Percentiles rank a stretch among this genome's conserved stretches.
Evolutionary conservation across 2,888 invertebrate genomes (phyloP).

Genomic region (Drosophila prostipennis): DNA sequence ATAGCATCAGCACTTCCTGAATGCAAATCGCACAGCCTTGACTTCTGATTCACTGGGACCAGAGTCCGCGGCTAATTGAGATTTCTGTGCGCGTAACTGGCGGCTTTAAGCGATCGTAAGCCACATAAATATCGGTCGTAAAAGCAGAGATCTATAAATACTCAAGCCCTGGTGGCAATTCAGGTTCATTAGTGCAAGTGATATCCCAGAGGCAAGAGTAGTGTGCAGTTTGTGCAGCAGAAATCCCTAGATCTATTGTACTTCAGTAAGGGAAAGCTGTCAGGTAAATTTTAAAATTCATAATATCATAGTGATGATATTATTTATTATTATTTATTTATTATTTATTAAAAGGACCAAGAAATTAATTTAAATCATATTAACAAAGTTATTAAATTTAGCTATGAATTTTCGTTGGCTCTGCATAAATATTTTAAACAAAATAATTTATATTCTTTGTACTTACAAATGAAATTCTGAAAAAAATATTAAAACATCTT

Average conservation of each 20-base stretch:
- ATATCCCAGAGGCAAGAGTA: slow-evolving; percentile 1
- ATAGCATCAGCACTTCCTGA: slow-evolving; percentile 25
- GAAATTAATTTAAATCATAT: no score
- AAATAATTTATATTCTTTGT: no score
- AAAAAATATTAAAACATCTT: no score
- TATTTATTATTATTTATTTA: no score
- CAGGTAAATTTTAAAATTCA: slow-evolving; percentile 16
- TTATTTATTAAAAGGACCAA: no score
- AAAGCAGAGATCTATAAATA: slow-evolving; percentile 16
- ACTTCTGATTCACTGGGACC: slow-evolving; percentile 21
- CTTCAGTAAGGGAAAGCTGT: not conserved
- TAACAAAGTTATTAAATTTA: no score
- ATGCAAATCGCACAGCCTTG: slow-evolving; percentile 20
- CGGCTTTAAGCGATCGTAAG: slow-evolving; percentile 7
- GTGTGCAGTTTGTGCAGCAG: not conserved
- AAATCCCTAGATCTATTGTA: not conserved
- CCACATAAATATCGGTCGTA: slow-evolving; percentile 19
- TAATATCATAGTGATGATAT: no score
- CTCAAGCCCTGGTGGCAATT: slow-evolving; percentile 15
- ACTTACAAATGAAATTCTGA: no score
- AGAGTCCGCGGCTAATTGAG: slow-evolving; percentile 14
- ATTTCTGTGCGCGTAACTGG: slow-evolving; percentile 20
- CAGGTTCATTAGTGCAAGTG: slow-evolving; percentile 33
- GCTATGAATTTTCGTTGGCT: no score
- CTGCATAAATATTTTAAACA: no score